Evolutionary conservation across 2,888 invertebrate genomes (phyloP).

Genomic region (Amphimallon solstitiale): DNA sequence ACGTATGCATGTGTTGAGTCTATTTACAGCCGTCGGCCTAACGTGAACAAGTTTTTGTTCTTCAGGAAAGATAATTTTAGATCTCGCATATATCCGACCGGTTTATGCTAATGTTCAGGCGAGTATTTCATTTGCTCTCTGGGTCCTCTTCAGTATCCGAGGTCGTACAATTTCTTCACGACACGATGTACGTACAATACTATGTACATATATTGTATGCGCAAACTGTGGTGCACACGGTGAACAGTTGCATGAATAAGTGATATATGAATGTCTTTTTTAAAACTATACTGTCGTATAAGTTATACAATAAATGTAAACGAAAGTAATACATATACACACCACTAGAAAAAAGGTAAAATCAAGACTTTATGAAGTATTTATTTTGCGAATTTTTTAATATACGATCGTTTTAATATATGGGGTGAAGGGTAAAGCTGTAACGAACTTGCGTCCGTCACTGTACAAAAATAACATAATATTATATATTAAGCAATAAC

Average conservation of each 20-base stretch:
- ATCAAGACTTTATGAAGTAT: too few relatives aligned
- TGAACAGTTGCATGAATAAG: constrained; percentile 11
- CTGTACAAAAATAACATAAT: too few relatives aligned
- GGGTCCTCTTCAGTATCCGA: constrained; percentile 38
- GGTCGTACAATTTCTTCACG: constrained; percentile 34
- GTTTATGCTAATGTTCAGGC: constrained; percentile 59
- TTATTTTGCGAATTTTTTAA: too few relatives aligned
- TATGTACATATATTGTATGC: not conserved
- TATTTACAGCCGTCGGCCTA: constrained; percentile 58
- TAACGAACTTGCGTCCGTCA: too few relatives aligned
- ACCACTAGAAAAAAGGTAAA: too few relatives aligned
- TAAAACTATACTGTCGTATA: too few relatives aligned
- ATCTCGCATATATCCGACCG: constrained; percentile 57
- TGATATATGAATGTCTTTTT: too few relatives aligned
- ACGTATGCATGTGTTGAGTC: constrained; percentile 42
- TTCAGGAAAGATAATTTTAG: constrained; percentile 59
- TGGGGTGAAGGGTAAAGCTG: too few relatives aligned
- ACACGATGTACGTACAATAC: constrained; percentile 22
- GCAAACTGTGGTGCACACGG: not conserved
- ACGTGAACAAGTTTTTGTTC: constrained; percentile 59
- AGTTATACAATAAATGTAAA: too few relatives aligned
- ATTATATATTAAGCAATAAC: too few relatives aligned
- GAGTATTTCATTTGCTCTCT: constrained; percentile 58
- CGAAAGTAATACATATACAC: too few relatives aligned
- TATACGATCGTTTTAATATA: too few relatives aligned